A percentile compares a stretch with the other conserved stretches of the same genome.
Evolutionary conservation across 2,797 vertebrate species (phyloP).

Genomic region (Rhyacichthys aspro): DNA sequence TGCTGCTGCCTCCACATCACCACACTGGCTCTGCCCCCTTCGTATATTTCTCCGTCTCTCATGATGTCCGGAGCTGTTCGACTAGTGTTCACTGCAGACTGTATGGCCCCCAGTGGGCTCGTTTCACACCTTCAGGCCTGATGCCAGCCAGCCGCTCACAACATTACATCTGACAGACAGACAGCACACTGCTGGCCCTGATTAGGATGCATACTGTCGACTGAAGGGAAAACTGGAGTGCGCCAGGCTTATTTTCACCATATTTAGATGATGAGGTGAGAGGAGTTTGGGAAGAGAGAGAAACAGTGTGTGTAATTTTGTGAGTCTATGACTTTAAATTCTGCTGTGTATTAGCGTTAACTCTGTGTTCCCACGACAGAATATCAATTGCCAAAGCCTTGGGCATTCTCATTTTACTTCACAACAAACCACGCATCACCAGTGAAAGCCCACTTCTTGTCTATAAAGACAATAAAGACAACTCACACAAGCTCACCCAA

Average conservation of each 20-base stretch:
- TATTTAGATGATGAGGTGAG: conserved; percentile 31
- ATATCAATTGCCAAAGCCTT: conserved; percentile 44
- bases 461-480: conserved; percentile 61
- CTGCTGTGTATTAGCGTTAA: not conserved
- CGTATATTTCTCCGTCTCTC: conserved; percentile 21
- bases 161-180: conserved; percentile 57
- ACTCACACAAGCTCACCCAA: conserved; percentile 46
- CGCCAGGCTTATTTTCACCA: conserved; percentile 39
- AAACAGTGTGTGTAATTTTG: conserved; percentile 13
- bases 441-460: conserved; percentile 39
- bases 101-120: conserved; percentile 57
- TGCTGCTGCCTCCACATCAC: conserved; percentile 32
- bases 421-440: conserved; percentile 45
- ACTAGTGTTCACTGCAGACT: conserved; percentile 63
- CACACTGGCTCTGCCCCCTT: conserved; percentile 10
- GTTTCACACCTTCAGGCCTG: conserved; percentile 59
- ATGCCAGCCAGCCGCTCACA: conserved; percentile 51
- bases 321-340: conserved; percentile 14
- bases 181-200: conserved; percentile 41
- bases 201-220: conserved; percentile 56
- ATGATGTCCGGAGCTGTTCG: conserved; percentile 58
- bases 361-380: conserved; percentile 16
- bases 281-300: conserved; percentile 13
- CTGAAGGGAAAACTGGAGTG: conserved; percentile 11
- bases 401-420: conserved; percentile 41